These are phyloP conservation scores for Malurus elegans DNA, from an alignment of 2,113 vertebrate species.

Conservation along the genomic window DNA sequence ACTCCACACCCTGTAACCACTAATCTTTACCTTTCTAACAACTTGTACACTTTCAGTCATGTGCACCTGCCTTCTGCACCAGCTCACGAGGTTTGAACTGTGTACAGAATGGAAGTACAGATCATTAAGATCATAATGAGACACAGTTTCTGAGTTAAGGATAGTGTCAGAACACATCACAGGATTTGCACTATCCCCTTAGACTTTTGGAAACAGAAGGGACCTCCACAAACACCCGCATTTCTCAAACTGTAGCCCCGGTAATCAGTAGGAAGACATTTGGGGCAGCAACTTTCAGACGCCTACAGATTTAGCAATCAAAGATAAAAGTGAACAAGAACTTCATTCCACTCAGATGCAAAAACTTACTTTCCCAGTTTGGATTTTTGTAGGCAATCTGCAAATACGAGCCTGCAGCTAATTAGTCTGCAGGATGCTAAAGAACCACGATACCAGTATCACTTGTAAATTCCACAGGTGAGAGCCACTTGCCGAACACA, in stretches of 20 bases:
- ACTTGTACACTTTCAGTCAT: neutral
- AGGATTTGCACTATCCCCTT: neutral
- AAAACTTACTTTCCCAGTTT: neutral
- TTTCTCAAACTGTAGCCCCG: neutral
- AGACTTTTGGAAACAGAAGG: neutral
- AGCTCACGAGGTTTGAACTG: neutral
- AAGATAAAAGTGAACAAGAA: neutral
- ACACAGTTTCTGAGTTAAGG: neutral
- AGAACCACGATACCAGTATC: neutral
- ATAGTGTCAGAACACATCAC: neutral
- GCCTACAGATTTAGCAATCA: neutral
- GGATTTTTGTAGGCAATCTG: neutral
- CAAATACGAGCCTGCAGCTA: neutral
- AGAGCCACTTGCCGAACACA: neutral
- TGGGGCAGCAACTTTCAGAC: neutral
- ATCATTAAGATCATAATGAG: neutral
- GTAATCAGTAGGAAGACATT: neutral
- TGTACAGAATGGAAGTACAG: neutral
- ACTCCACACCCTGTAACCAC: neutral
- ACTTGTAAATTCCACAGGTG: neutral
- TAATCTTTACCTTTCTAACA: neutral
- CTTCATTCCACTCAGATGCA: neutral
- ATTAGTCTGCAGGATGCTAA: neutral
- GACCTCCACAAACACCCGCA: neutral
- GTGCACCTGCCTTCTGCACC: neutral